Evolutionary conservation across 2,888 invertebrate genomes (phyloP).

Genomic region (Holacanthella duospinosa): DNA sequence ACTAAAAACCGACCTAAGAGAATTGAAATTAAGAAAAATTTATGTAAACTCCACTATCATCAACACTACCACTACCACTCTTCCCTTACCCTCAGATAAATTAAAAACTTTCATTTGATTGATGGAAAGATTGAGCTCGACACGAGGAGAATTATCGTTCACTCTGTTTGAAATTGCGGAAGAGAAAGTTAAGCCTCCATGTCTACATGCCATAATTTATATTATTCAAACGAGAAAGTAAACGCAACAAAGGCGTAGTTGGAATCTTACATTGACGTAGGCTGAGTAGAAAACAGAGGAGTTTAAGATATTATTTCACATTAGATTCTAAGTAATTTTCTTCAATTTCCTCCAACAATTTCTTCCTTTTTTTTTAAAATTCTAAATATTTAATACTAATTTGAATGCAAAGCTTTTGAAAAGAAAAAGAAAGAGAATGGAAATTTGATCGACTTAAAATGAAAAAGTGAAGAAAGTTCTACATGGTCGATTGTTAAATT

Average conservation of each 20-base stretch:
- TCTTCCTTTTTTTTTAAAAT: neutral
- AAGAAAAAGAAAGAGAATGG: no score
- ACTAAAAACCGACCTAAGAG: no score
- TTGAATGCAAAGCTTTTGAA: neutral
- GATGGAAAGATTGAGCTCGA: neutral
- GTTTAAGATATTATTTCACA: no score
- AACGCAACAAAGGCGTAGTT: neutral
- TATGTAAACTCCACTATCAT: no score
- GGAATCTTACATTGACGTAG: neutral
- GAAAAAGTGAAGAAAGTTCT: no score
- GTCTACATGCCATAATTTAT: neutral
- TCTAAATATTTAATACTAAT: no score
- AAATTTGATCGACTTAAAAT: no score
- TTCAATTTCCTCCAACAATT: neutral
- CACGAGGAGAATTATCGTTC: neutral
- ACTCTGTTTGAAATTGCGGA: no score
- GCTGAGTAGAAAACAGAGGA: neutral
- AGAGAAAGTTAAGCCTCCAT: neutral
- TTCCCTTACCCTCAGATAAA: neutral
- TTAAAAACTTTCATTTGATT: neutral
- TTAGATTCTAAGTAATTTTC: no score
- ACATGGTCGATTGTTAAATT: no score
- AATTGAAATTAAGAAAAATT: no score
- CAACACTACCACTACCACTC: neutral
- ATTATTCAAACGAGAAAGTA: neutral